Percentiles rank a stretch among this genome's conserved stretches.
These are phyloP conservation scores for Athrips mouffetella DNA, from an alignment of 2,888 invertebrate species.

Conservation along the genomic window DNA sequence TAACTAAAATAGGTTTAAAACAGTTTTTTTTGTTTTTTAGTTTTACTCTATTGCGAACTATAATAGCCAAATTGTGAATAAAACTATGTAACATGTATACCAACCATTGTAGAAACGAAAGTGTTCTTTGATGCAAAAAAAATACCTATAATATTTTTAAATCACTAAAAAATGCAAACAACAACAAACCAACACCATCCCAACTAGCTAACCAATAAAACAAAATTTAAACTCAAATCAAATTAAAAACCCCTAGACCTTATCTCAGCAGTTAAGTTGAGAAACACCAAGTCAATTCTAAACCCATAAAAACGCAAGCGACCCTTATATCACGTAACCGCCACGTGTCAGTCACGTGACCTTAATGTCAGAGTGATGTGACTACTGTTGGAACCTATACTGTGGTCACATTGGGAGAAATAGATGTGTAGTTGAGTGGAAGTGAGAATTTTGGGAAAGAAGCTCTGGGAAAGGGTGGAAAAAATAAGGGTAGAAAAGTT, in stretches of 20 bases:
- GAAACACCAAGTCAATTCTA: conserved; percentile 29
- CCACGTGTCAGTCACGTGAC: conserved; percentile 46
- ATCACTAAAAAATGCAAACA: background rate
- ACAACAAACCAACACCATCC: background rate
- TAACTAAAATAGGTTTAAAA: no score
- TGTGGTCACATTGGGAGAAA: conserved; percentile 42
- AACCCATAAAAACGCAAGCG: conserved; percentile 25
- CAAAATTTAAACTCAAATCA: conserved; percentile 24
- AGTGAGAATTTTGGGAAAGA: conserved; percentile 37
- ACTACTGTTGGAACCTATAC: conserved; percentile 42
- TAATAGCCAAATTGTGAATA: no score
- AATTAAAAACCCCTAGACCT: conserved; percentile 19
- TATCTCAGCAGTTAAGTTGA: conserved; percentile 5
- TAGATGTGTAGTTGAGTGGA: conserved; percentile 51
- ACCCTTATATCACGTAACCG: conserved; percentile 11
- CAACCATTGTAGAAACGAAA: no score
- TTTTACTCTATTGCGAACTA: no score
- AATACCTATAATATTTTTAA: background rate
- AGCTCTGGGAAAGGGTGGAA: background rate
- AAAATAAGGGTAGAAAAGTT: background rate
- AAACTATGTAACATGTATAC: no score
- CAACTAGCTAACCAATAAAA: conserved; percentile 1
- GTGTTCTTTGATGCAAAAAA: no score
- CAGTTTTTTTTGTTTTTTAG: no score
- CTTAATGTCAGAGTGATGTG: conserved; percentile 29